Percentiles rank a stretch among this genome's conserved stretches.
These are phyloP conservation scores for Drosophila tristis DNA, from an alignment of 1,140 invertebrate genomes.

Conservation along the genomic window DNA sequence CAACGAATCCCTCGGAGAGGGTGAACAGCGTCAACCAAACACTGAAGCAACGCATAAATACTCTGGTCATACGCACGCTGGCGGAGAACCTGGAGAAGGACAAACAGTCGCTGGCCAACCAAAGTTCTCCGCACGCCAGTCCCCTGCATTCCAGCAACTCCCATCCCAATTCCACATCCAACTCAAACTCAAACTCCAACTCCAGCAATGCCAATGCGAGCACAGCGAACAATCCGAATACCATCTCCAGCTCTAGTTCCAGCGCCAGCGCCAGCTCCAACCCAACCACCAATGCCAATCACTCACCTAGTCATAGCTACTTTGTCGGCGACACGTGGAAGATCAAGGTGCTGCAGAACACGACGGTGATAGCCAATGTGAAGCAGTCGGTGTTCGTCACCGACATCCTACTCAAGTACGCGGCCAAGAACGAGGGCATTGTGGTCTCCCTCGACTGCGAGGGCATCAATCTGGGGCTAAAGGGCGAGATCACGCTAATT, in stretches of 20 bases:
- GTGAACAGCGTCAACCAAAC: constrained; percentile 88
- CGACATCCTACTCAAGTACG: constrained; percentile 90
- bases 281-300: constrained; percentile 45
- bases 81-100: constrained; percentile 95
- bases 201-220: constrained; percentile 73
- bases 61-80: constrained; percentile 93
- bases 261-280: constrained; percentile 2
- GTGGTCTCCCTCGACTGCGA: constrained; percentile 95
- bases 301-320: constrained; percentile 84
- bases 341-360: constrained; percentile 91
- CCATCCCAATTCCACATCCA: constrained; percentile 38
- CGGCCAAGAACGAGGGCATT: constrained; percentile 86
- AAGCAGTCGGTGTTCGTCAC: constrained; percentile 91
- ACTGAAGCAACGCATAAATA: constrained; percentile 94
- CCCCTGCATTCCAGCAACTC: constrained; percentile 78
- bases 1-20: constrained; percentile 84
- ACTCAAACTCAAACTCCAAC: constrained; percentile 8
- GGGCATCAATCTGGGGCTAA: constrained; percentile 94
- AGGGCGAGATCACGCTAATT: constrained; percentile 93
- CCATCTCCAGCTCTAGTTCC: constrained; percentile 30
- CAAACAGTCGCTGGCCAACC: constrained; percentile 86
- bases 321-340: constrained; percentile 91
- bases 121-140: constrained; percentile 73
- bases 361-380: constrained; percentile 90
- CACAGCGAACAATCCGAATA: constrained; percentile 71